A percentile compares a stretch with the other conserved stretches of the same genome.
Evolutionary conservation across 2,797 vertebrate species (phyloP).

Genomic region (Capromys pilorides): DNA sequence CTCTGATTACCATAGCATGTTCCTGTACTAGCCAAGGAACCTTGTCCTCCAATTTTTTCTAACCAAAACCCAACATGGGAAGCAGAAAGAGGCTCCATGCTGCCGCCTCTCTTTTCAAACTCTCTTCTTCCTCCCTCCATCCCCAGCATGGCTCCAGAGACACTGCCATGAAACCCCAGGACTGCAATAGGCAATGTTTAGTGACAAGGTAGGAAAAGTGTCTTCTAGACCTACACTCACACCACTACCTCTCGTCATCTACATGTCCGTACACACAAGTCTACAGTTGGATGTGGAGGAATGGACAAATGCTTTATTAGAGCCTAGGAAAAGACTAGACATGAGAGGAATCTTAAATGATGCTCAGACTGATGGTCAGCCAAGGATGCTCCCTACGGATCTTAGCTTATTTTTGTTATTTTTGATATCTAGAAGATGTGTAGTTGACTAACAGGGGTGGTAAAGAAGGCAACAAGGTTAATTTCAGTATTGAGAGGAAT

Average conservation of each 20-base stretch:
- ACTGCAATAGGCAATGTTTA: not conserved
- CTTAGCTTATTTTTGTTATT: constrained; percentile 10
- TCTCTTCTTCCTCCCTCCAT: not conserved
- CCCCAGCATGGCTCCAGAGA: not conserved
- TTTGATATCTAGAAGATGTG: not conserved
- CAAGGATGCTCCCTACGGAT: not conserved
- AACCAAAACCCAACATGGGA: not conserved
- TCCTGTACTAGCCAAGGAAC: not conserved
- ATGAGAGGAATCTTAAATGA: not conserved
- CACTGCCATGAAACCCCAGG: not conserved
- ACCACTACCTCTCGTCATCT: not conserved
- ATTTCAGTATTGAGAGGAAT: not conserved
- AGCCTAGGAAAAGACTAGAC: not conserved
- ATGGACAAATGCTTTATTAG: constrained; percentile 4
- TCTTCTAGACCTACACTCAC: not conserved
- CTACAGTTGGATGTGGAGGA: not conserved
- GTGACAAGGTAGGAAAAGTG: not conserved
- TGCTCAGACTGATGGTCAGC: not conserved
- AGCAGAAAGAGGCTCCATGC: not conserved
- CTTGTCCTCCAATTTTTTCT: not conserved
- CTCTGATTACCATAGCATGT: not conserved
- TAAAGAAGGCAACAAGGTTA: not conserved
- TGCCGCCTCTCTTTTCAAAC: not conserved
- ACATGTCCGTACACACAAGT: not conserved
- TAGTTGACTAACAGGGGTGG: not conserved